These are phyloP conservation scores for Helleia helle DNA, from an alignment of 2,888 invertebrate species.

Conservation along the genomic window DNA sequence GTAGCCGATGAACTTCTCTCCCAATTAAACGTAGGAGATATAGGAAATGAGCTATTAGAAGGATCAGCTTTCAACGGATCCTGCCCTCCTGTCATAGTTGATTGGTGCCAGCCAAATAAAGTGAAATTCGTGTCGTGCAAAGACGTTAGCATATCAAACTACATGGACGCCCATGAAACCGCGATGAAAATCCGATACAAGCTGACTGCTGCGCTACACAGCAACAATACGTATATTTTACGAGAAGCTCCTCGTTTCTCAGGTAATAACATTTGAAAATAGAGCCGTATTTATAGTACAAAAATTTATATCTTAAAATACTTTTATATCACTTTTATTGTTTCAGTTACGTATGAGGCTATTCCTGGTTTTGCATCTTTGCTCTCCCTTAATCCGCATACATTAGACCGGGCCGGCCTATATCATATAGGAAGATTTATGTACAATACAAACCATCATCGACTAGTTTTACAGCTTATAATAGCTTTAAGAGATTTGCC, in stretches of 20 bases:
- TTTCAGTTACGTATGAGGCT: slow-evolving; percentile 69
- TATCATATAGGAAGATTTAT: slow-evolving; percentile 52
- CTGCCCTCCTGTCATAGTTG: slow-evolving; percentile 57
- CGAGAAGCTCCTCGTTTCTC: slow-evolving; percentile 62
- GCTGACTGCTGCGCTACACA: slow-evolving; percentile 54
- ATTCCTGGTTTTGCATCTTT: slow-evolving; percentile 66
- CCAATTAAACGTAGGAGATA: slow-evolving; percentile 54
- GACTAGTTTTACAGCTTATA: slow-evolving; percentile 64
- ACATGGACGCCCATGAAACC: slow-evolving; percentile 69
- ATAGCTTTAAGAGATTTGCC: slow-evolving; percentile 71
- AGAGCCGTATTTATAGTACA: not conserved
- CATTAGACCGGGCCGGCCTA: slow-evolving; percentile 59
- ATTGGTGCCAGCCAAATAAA: slow-evolving; percentile 63
- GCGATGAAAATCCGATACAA: slow-evolving; percentile 62
- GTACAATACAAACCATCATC: slow-evolving; percentile 54
- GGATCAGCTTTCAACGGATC: slow-evolving; percentile 63
- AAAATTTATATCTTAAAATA: not conserved
- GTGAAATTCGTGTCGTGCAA: slow-evolving; percentile 65
- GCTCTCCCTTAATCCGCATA: slow-evolving; percentile 67
- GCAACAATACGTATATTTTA: slow-evolving; percentile 61
- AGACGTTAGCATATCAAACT: slow-evolving; percentile 61
- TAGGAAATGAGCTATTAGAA: slow-evolving; percentile 55
- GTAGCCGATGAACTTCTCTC: slow-evolving; percentile 58
- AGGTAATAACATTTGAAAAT: slow-evolving; percentile 34
- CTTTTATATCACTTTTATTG: slow-evolving; percentile 16